Evolutionary conservation across 2,888 invertebrate species (phyloP).

Genomic region (Andrena minutula): DNA sequence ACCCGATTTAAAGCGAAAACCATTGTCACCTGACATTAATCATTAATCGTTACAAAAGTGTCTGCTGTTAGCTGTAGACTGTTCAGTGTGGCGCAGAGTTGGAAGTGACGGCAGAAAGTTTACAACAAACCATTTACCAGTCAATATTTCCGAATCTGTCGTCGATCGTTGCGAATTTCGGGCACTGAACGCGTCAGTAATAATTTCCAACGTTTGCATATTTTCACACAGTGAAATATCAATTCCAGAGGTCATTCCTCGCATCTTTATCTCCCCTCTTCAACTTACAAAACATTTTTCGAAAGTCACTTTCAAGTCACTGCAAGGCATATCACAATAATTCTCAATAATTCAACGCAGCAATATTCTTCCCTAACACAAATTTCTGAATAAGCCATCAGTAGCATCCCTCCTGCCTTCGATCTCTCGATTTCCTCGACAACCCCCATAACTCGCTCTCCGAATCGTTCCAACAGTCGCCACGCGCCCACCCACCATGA

Average conservation of each 20-base stretch:
- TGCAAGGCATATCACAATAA: neutral
- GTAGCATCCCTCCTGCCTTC: too few species aligned
- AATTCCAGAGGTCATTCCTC: neutral
- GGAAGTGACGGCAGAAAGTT: neutral
- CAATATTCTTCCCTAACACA: too few species aligned
- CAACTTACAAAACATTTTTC: neutral
- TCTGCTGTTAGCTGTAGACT: too few species aligned
- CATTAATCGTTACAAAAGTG: too few species aligned
- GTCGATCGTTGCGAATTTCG: neutral
- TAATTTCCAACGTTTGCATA: neutral
- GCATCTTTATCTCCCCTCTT: neutral
- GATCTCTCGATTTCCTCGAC: neutral
- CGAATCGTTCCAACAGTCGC: conserved; percentile 46
- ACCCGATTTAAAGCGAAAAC: neutral
- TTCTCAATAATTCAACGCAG: too few species aligned
- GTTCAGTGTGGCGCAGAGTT: neutral
- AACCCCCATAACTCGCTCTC: conserved; percentile 5
- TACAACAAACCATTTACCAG: neutral
- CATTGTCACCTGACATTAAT: too few species aligned
- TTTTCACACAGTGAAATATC: neutral
- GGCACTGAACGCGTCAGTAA: neutral
- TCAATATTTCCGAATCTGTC: neutral
- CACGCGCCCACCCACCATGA: conserved; percentile 39
- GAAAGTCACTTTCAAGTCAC: neutral
- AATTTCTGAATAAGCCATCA: too few species aligned